Conservation (phyloP, 2,113 vertebrate species). For the Eulemur rufifrons region DNA sequence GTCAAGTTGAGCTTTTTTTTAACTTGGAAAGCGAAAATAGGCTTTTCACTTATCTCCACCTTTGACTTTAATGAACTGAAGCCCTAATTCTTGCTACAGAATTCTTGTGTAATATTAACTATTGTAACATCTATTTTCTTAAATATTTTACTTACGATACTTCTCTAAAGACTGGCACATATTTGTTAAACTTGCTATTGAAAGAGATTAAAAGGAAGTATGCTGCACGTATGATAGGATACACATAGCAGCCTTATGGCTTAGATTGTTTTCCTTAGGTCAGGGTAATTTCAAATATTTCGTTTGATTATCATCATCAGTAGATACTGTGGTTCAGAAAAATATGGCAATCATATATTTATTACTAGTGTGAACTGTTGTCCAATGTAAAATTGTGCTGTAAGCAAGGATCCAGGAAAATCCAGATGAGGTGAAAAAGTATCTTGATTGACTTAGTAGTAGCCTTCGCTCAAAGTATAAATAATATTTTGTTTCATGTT, state of each 20-base stretch:
- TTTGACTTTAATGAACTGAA: not conserved
- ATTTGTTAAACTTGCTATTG: slow-evolving; percentile 24
- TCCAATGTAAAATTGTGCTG: not conserved
- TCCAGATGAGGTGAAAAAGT: not conserved
- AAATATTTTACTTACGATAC: not conserved
- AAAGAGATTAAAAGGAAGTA: not conserved
- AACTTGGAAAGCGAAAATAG: not conserved
- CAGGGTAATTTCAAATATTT: slow-evolving; percentile 1
- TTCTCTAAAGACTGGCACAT: not conserved
- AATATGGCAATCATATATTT: not conserved
- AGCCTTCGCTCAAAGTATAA: not conserved
- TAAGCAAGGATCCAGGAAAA: not conserved
- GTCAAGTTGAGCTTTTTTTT: not conserved
- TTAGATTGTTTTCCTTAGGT: not conserved
- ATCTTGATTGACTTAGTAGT: not conserved
- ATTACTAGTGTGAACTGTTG: not conserved
- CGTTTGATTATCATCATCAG: not conserved
- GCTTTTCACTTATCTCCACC: not conserved
- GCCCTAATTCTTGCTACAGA: not conserved
- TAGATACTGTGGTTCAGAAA: not conserved
- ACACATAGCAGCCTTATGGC: not conserved
- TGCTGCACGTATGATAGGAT: not conserved
- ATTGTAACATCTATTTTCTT: not conserved
- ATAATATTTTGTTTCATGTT: slow-evolving; percentile 16
- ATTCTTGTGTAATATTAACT: not conserved